Base-by-base conservation (phyloP, 1,140 invertebrate species). In the Calephelis virginiensis region DNA sequence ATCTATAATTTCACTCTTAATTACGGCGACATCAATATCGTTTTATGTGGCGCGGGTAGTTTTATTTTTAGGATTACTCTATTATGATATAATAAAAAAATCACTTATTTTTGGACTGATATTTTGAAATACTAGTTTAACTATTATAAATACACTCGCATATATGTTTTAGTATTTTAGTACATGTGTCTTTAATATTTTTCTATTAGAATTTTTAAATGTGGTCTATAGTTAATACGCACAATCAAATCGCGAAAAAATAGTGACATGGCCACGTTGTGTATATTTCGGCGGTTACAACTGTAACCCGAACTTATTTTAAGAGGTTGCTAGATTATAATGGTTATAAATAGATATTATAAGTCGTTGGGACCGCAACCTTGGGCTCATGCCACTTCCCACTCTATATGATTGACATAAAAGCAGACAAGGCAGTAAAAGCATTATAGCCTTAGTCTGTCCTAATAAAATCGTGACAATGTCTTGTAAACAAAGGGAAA, bases 261-360 rank as follows among this genome's bases (percentile, higher is more conserved):
- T 40, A 7, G 13, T 53, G 49, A 65, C 50, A 43, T 65, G 63
- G 50, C 63, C 53, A 65, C 53, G 50, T 65, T 65, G 63, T 65
- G 38, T 63, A 63, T 68, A 62, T 47, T 59, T 59, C 37, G 56
- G 37, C 56, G 61, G 64, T 66, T 70, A 66, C 68, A 48, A 48
- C 28, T 60, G 68, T 66, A 70, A 70, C 68, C 13, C 11, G 50
- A 53, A 56, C 59, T 59, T 64, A 63, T 61, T 64, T 62, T 50
- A 67, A 14, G 66, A 71, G 69, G 68, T 67, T 68, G 66, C 59
- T 72, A 72, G 70, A 60, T 68, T 60, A 50, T 72, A 71, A 69
- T 63, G 64, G 68, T 68, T 70, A 69, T 69, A 66, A 67, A 66
- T 66, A 68, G 50, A 63, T 72, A 69, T 66, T 64, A 62, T 68